Base-by-base conservation (phyloP, 2,113 vertebrate species). In the Neomonachus schauinslandi region DNA sequence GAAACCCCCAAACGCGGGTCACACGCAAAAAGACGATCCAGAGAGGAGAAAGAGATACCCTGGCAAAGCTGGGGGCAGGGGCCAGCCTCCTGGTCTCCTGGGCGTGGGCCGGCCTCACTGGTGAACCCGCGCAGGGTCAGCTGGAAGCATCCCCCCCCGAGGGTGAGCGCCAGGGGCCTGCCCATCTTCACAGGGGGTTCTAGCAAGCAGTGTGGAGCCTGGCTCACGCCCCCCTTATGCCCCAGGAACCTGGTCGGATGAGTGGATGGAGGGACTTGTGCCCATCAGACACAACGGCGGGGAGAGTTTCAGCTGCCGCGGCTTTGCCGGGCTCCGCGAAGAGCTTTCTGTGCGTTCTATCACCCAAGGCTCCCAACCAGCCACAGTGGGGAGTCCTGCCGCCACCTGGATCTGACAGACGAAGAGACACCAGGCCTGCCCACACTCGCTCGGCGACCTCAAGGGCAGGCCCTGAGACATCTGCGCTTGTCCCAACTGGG, bases 231-330 rank as follows among this genome's bases (percentile, higher is more conserved):
- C 14, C 49, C 53, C 14, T 0, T 9, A 21, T 31, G n/a, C 46
- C 46, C 72, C 74, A 8, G 63, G 26, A 46, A 13, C 42, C 6
- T 28, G 21, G 4, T 4, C 10, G 8, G 31, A 46, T 2, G 5
- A 11, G 24, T 10, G 49, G 33, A 18, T 0, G 18, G 5, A 24
- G 55, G 0, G 49, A 46, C 24, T 69, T 9, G 12, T 2, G 19
- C 21, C 71, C 33, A 2, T 24, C 28, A 71, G 42, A 31, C 57
- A 26, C 15, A 1, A n/a, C 33, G 0, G n/a, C 21, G 0, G 67
- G 71, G 72, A 33, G 19, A 1, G 2, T 5, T 5, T 9, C 13
- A 13, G 79, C 57, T 4, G 0, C 85, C 4, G 0, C 0, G 16
- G 33, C 65, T 46, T 3, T 31, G 19, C 67, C 0, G 2, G 4